Evolutionary conservation across 2,888 invertebrate genomes (phyloP), one percentile per base, ranked within the genome.

Genomic region (Lysandra bellargus): DNA sequence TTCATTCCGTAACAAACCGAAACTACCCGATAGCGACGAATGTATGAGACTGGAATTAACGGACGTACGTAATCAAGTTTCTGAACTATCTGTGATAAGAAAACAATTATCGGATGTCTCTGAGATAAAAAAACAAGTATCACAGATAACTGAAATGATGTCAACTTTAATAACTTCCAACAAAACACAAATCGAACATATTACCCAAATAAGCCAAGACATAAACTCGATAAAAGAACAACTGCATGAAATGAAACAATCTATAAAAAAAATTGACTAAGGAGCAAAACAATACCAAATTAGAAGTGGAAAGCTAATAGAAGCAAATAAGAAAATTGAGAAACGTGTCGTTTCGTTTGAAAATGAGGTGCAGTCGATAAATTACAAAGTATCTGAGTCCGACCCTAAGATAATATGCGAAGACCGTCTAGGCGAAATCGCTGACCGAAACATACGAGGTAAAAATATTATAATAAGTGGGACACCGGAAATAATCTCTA

Each of bases 131-230:
- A 60, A 60, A n/a, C 60, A 60, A 60, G 60, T 60, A 60, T 60
- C 60, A 40, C 73, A 73, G 40, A 73, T 73, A n/a, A 73, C 73
- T 40, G 33, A 73, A 37, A 73, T 73, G 37, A 37, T 37, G 37
- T 37, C 37, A 37, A 37, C 37, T 37, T 37, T 37, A 37, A 23
- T 23, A 23, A 23, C 23, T 23, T 23, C 23, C 0, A 23, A 23
- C 23, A 23, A 23, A 23, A 23, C 23, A 23, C 23, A 23, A 23
- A 23, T 0, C 23, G 23, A 23, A 23, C 23, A 23, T 23, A 23
- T 23, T 23, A 23, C 23, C 23, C 23, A 23, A 23, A 23, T 23
- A 23, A 23, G 23, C 23, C 23, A 23, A 23, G 23, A 23, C 23
- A 23, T 23, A 0, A 37, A 37, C n/a, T 60, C 60, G 6, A 60